Base-by-base conservation (phyloP, 1,140 invertebrate genomes). In the Cherax quadricarinatus region DNA sequence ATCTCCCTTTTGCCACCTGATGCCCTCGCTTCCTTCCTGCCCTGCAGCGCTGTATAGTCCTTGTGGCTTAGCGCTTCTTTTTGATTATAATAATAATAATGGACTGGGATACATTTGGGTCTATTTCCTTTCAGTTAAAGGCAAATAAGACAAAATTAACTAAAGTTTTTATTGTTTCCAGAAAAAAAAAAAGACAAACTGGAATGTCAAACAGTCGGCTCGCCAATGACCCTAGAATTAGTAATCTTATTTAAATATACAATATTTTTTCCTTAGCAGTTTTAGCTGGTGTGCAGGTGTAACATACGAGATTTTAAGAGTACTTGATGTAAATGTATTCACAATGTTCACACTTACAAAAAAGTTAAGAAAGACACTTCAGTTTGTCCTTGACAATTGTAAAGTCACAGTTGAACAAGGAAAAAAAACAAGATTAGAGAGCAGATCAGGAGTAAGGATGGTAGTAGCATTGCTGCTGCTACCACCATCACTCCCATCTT, bases 191-290 rank as follows among this genome's bases (percentile, higher is more conserved):
- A 86, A 41, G 30, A 86, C 85, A 86, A 86, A 86, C 62, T 86
- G 85, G 85, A 86, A 86, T 86, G 85, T 86, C 85, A 86, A 86
- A 86, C 85, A 86, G 85, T 86, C 60, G 85, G 85, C 85, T 70
- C 70, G 85, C 85, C 85, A 86, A n/a, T 86, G 85, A 86, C 85
- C 85, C 51, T 70, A 70, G 70, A 70, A 49, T 86, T 86, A 51
- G 70, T 30, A n/a, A 83, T 60, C 81, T 51, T 86, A 70, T 73
- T 30, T 41, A 41, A 86, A 86, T 75, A 18, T 24, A 73, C 85
- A 75, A 18, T 41, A 10, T 48, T 86, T 51, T 86, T 73, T 41
- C 49, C n/a, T 75, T 21, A 51, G 21, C 24, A 73, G 51, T 70
- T 18, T 49, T 53, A 51, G 41, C 85, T 70, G 62, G 30, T 75